A percentile compares a stretch with the other conserved stretches of the same genome.
Evolutionary conservation across 2,113 vertebrate genomes (phyloP).

Genomic region (human): GRCh38 chr14:100614501-100615000

Average conservation of each 20-base stretch:
- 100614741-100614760: background rate
- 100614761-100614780: background rate
- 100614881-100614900: background rate
- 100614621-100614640: background rate
- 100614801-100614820: background rate
- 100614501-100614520: too few species aligned
- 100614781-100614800: too few species aligned
- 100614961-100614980: rapidly evolving
- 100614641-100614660: background rate
- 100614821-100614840: background rate
- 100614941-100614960: rapidly evolving
- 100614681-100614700: rapidly evolving
- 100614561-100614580: too few species aligned
- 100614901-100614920: too few species aligned
- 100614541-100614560: too few species aligned
- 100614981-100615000: background rate
- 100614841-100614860: background rate
- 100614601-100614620: background rate
- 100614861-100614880: rapidly evolving
- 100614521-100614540: too few species aligned
- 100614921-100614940: rapidly evolving
- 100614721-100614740: background rate
- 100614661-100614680: background rate
- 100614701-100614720: background rate
- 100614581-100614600: background rate